phyloP scores from a whole-genome alignment of 2,797 vertebrate species.

The Silurus lanzhouensis region DNA sequence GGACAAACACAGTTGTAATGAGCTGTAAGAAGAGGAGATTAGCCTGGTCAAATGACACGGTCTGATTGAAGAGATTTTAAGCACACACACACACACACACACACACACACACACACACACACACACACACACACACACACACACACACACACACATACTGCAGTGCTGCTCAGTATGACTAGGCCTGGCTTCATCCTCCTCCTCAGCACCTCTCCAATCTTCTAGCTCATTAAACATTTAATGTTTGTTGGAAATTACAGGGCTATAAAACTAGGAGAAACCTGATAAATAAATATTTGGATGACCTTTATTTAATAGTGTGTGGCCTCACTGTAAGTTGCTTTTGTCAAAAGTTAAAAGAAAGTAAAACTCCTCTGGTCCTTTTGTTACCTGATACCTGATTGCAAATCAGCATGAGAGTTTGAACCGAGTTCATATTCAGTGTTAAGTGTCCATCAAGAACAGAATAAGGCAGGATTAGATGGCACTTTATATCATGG shows the following conservation, averaged over 20 bases:
- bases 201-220: constrained; percentile 42
- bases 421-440: constrained; percentile 23
- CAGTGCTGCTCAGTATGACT: neutral
- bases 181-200: constrained; percentile 30
- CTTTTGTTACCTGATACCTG: constrained; percentile 12
- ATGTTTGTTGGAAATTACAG: constrained; percentile 46
- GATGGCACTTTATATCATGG: constrained; percentile 20
- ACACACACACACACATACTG: constrained; percentile 9
- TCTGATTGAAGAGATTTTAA: constrained; percentile 61
- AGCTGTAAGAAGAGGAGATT: constrained; percentile 79
- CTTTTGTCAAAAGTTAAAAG: constrained; percentile 30
- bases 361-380: neutral
- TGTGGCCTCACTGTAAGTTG: constrained; percentile 6
- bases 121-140: constrained; percentile 39
- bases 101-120: constrained; percentile 20
- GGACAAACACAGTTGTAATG: constrained; percentile 90
- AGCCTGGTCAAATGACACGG: constrained; percentile 64
- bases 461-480: constrained; percentile 18
- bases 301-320: constrained; percentile 36
- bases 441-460: constrained; percentile 18
- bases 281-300: constrained; percentile 39
- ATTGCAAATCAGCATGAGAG: constrained; percentile 8
- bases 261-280: constrained; percentile 42
- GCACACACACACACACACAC: constrained; percentile 36
- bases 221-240: constrained; percentile 47